Conservation (phyloP, 2,797 vertebrate genomes). For the Arnoldichthys spilopterus region DNA sequence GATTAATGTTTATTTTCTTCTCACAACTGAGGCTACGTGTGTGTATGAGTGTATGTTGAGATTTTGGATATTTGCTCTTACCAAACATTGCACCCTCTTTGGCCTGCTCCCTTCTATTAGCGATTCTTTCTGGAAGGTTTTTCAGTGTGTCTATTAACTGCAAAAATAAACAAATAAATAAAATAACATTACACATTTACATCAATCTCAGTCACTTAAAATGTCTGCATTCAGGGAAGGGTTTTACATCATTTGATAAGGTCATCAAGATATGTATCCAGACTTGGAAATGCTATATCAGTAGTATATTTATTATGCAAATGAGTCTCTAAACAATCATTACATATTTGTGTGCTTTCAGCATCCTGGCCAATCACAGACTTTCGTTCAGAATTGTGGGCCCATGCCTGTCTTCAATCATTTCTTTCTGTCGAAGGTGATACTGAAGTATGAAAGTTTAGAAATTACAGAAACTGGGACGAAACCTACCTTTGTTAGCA, state of each 20-base stretch:
- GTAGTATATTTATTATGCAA: neutral
- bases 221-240: neutral
- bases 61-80: slow-evolving; percentile 61
- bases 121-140: slow-evolving; percentile 83
- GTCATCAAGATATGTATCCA: neutral
- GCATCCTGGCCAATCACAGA: neutral
- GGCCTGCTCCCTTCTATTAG: slow-evolving; percentile 80
- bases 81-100: slow-evolving; percentile 85
- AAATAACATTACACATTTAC: neutral
- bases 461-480: no score
- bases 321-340: neutral
- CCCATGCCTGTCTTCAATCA: no score
- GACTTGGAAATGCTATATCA: neutral
- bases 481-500: no score
- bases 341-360: neutral
- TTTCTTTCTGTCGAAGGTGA: no score
- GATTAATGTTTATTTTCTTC: neutral
- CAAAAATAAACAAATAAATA: slow-evolving; percentile 38
- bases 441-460: no score
- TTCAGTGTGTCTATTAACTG: slow-evolving; percentile 88
- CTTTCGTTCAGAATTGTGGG: no score
- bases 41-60: neutral
- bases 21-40: neutral
- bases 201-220: neutral
- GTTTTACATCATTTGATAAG: neutral